These are phyloP conservation scores for Hydrotaea cyrtoneurina DNA, from an alignment of 2,888 invertebrate species.

Conservation along the genomic window DNA sequence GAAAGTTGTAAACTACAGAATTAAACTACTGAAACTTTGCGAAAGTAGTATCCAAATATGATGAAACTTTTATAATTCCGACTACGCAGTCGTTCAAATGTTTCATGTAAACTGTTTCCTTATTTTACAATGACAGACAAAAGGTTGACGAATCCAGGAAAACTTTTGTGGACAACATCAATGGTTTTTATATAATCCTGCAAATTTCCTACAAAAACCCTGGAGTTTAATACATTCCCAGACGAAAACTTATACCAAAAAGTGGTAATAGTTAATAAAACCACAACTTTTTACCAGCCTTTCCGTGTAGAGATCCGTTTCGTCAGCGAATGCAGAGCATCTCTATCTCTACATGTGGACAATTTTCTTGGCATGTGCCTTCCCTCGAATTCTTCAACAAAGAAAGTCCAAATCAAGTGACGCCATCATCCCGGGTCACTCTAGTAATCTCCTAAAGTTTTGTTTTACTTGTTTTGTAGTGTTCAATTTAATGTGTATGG, in stretches of 20 bases:
- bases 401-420: background rate
- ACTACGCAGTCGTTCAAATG: too few relatives aligned
- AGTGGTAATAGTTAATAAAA: too few relatives aligned
- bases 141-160: too few relatives aligned
- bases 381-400: background rate
- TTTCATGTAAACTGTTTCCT: too few relatives aligned
- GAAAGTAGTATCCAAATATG: background rate
- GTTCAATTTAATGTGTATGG: constrained; percentile 79
- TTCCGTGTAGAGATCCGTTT: background rate
- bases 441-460: constrained; percentile 79
- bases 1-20: background rate
- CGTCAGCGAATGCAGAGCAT: too few relatives aligned
- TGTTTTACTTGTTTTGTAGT: constrained; percentile 81
- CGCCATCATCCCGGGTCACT: background rate
- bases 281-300: background rate
- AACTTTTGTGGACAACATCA: too few relatives aligned
- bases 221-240: too few relatives aligned
- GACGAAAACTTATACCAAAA: too few relatives aligned
- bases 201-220: too few relatives aligned
- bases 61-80: background rate
- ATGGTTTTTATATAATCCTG: too few relatives aligned
- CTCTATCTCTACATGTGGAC: background rate
- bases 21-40: background rate
- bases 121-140: too few relatives aligned
- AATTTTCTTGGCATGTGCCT: background rate